Conservation (phyloP, 2,888 invertebrate genomes). For the Sinodicranocentrus sp. region DNA sequence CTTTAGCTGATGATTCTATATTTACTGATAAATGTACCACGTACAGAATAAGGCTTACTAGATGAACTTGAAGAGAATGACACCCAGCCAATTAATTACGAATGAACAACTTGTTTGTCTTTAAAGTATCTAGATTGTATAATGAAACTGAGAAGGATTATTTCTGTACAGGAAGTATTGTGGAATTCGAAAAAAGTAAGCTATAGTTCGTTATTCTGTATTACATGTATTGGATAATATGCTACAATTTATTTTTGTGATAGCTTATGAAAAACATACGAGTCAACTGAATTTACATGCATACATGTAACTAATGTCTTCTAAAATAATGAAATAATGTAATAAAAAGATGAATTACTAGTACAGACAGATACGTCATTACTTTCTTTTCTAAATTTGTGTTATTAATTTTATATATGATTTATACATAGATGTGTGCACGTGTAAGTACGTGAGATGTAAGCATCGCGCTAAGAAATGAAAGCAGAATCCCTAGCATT, state of each 20-base stretch:
- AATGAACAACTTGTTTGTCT: background rate
- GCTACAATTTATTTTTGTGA: conserved; percentile 65
- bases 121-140: background rate
- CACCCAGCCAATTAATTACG: conserved; percentile 1
- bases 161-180: conserved; percentile 16
- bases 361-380: too few species aligned
- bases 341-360: too few species aligned
- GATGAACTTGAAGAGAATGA: background rate
- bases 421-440: background rate
- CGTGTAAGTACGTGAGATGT: too few species aligned
- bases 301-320: conserved; percentile 8
- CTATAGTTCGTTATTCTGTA: conserved; percentile 17
- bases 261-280: conserved; percentile 22
- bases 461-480: too few species aligned
- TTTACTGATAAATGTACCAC: too few species aligned
- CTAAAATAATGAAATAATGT: background rate
- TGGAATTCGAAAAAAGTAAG: background rate
- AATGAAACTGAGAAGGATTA: conserved; percentile 10
- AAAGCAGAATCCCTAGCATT: too few species aligned
- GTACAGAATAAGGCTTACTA: background rate
- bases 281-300: background rate
- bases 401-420: too few species aligned
- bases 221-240: conserved; percentile 29
- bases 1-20: too few species aligned
- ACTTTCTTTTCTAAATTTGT: too few species aligned